Evolutionary conservation across 2,113 vertebrate species (phyloP).

Genomic region (Hydropotes inermis): DNA sequence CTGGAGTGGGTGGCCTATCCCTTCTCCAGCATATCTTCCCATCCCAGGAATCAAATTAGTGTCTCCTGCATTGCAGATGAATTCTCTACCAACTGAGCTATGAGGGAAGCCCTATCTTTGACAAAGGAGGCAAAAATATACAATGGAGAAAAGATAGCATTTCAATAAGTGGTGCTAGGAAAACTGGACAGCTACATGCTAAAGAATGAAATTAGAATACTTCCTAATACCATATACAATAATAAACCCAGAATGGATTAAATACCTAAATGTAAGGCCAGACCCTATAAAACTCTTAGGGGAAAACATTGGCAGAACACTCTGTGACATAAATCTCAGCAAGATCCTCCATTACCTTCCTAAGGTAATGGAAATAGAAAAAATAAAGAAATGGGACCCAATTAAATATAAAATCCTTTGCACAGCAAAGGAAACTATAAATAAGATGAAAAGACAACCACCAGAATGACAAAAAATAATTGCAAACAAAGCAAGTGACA

Average conservation of each 20-base stretch:
- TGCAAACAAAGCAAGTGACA: not conserved
- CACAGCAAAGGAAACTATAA: not conserved
- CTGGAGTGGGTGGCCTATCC: not conserved
- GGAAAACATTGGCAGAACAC: not conserved
- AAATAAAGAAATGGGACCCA: not conserved
- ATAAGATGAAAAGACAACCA: not conserved
- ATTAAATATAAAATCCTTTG: not conserved
- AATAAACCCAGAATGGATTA: not conserved
- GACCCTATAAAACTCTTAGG: not conserved
- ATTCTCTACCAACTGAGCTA: not conserved
- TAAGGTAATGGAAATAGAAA: not conserved
- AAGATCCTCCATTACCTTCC: not conserved
- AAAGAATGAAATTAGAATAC: not conserved
- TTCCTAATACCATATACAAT: not conserved
- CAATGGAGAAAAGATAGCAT: not conserved
- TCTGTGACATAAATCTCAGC: not conserved
- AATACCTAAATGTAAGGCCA: not conserved
- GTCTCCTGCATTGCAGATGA: not conserved
- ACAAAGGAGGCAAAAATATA: not conserved
- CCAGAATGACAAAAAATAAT: not conserved
- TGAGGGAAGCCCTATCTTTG: not conserved
- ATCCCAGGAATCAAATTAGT: not conserved
- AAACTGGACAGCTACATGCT: not conserved
- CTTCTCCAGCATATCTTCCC: not conserved
- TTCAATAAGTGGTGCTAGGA: not conserved